Evolutionary conservation across 2,888 invertebrate genomes (phyloP), one percentile per base, ranked within the genome.

Genomic region (Eilema depressum): DNA sequence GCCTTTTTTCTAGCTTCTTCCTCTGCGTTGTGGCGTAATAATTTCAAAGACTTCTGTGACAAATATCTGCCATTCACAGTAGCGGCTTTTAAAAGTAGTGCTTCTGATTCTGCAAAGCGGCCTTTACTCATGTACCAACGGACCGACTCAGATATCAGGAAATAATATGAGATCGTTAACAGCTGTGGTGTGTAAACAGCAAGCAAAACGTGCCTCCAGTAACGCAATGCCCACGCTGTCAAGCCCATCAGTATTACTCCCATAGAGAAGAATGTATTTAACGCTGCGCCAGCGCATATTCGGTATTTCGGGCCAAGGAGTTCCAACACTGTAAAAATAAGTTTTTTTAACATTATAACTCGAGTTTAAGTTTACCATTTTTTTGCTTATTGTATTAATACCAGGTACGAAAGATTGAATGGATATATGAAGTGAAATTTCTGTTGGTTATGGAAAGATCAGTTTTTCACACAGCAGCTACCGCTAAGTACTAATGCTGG

Each of bases 71-170:
- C 94, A 76, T 97, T 97, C 0, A 96, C 90, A 77, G 90, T 91
- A 0, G 97, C 96, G 3, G 97, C 96, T 73, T 93, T 96, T 60
- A 95, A 95, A 11, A 97, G 89, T 2, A 97, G 95, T 20, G 86
- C 87, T 78, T 96, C 96, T 0, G 97, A 97, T 75, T 97, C 96
- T 20, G 96, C 95, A 71, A 96, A 96, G 68, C 96, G 95, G 1
- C 96, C 96, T 83, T 97, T 97, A 70, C 97, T 96, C 77, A 98
- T 90, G 66, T 97, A 95, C 98, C 98, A 98, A 68, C 98, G 95
- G 0, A 97, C 95, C 3, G 97, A 97, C 88, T 97, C 97, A 0
- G 97, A 96, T 70, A 97, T 91, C 12, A 97, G 82, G 96, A 97
- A 97, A 76, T 96, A 96, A 83, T 97, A 97, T 10, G 95, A 86